Percentiles rank a stretch among this genome's conserved stretches.
These are phyloP conservation scores for Ascidia mentula DNA, from an alignment of 23 tunicate genomes.

Conservation along the genomic window DNA sequence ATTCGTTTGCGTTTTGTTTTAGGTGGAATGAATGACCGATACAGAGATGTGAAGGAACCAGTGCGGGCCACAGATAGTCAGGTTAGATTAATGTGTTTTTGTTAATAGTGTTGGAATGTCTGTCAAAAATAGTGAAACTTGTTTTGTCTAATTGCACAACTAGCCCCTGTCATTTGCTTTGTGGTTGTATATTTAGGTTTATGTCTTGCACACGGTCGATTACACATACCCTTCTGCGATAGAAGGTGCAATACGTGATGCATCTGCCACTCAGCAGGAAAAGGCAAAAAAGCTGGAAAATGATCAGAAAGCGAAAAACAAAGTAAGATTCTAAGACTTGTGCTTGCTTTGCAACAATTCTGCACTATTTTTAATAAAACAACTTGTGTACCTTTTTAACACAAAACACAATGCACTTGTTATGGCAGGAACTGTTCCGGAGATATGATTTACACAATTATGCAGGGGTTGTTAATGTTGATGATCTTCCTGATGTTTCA, in stretches of 20 bases:
- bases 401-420: background rate
- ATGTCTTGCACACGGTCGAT: conserved; percentile 57
- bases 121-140: no score
- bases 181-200: conserved; percentile 40
- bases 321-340: no score
- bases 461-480: conserved; percentile 89
- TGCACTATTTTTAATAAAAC: no score
- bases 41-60: background rate
- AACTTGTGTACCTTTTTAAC: background rate
- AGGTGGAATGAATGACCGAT: background rate
- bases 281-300: conserved; percentile 37
- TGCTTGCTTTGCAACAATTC: no score
- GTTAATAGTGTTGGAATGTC: no score
- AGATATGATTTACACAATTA: conserved; percentile 81
- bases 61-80: conserved; percentile 11
- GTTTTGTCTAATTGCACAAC: no score
- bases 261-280: conserved; percentile 23
- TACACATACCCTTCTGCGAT: conserved; percentile 78
- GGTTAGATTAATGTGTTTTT: background rate
- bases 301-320: conserved; percentile 64
- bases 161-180: background rate
- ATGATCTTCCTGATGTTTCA: conserved; percentile 81
- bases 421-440: conserved; percentile 61
- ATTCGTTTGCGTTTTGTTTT: background rate
- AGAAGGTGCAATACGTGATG: conserved; percentile 68